These are phyloP conservation scores for Darevskia mixta DNA, from an alignment of 2,797 vertebrate species.

Conservation along the genomic window DNA sequence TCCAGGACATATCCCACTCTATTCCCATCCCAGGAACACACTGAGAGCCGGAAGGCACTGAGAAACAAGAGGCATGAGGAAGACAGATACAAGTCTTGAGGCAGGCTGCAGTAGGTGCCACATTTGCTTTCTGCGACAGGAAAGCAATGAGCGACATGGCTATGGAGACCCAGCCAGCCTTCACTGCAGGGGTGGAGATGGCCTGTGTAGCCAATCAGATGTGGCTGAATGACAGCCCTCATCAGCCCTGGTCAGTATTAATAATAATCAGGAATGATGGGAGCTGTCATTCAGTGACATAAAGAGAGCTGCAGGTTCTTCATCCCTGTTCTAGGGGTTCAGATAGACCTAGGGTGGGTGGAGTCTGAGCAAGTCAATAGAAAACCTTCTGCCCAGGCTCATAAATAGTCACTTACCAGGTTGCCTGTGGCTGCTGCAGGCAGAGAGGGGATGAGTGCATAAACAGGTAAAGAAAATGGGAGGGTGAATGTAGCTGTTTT, in stretches of 20 bases:
- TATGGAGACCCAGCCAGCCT: not conserved
- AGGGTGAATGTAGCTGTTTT: not conserved
- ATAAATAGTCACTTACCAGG: too few relatives aligned
- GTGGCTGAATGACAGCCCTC: too few relatives aligned
- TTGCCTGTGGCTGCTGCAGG: not conserved
- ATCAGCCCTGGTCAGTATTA: too few relatives aligned
- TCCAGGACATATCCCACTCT: conserved; percentile 25
- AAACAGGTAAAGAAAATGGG: not conserved
- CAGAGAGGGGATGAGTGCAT: not conserved
- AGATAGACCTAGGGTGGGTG: not conserved
- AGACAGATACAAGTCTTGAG: too few relatives aligned
- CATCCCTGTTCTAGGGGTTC: too few relatives aligned
- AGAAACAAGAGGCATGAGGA: not conserved
- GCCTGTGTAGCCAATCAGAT: too few relatives aligned
- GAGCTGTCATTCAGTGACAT: too few relatives aligned
- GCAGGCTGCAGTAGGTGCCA: not conserved
- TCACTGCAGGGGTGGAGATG: not conserved
- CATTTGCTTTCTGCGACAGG: not conserved
- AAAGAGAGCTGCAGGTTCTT: too few relatives aligned
- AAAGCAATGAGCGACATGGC: not conserved
- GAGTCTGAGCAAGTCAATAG: not conserved
- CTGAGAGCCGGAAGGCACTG: not conserved
- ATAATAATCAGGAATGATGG: too few relatives aligned
- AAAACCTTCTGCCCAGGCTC: not conserved
- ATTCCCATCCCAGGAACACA: not conserved